phyloP scores from a whole-genome alignment of 2,113 vertebrate genomes.

The Elephas maximus region DNA sequence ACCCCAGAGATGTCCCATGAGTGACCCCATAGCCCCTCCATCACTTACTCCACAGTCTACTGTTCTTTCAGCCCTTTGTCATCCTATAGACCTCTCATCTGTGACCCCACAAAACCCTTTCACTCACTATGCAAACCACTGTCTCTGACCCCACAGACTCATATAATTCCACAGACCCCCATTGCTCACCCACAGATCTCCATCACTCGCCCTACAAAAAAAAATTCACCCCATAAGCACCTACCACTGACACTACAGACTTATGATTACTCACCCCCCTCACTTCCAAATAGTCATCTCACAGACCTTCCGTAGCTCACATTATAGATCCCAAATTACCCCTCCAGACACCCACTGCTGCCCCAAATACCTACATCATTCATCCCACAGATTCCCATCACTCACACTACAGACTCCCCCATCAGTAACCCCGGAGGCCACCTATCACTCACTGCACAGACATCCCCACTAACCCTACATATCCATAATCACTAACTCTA shows the following conservation, averaged over 20 bases:
- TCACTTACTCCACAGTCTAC: neutral
- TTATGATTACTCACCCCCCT: neutral
- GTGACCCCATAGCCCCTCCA: neutral
- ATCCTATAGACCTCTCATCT: neutral
- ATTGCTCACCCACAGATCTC: neutral
- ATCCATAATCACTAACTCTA: neutral
- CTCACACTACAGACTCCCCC: too few relatives aligned
- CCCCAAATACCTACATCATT: neutral
- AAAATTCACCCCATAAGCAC: neutral
- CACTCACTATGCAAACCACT: neutral
- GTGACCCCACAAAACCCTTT: neutral
- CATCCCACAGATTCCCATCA: neutral
- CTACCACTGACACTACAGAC: neutral
- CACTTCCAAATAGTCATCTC: neutral
- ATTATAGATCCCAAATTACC: neutral
- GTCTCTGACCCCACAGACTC: neutral
- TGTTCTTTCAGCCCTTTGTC: neutral
- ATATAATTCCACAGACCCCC: too few relatives aligned
- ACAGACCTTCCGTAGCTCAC: neutral
- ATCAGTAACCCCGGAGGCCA: neutral
- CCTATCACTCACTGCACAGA: neutral
- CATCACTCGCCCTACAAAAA: neutral
- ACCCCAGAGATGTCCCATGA: conserved; percentile 23
- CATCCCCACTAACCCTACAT: too few relatives aligned
- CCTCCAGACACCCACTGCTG: neutral